phyloP scores from a whole-genome alignment of 37 sponge, comb jelly and placozoan species.

The Mnemiopsis leidyi region DNA sequence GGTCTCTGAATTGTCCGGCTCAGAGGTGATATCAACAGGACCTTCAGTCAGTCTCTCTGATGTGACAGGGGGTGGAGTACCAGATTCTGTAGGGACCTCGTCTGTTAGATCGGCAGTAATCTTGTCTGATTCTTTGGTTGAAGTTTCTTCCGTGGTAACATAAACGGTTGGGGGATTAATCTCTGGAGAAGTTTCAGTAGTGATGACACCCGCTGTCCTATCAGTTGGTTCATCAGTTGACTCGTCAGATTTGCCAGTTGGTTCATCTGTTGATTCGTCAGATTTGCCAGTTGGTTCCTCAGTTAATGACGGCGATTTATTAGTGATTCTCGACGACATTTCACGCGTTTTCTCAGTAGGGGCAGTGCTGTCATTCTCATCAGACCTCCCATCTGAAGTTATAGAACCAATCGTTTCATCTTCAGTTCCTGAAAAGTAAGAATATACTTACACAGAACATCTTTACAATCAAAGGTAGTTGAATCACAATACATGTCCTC shows the following conservation, averaged over 20 bases:
- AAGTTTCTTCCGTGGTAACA: background rate
- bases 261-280: background rate
- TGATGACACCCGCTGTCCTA: background rate
- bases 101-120: background rate
- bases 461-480: too few relatives aligned
- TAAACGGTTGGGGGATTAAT: background rate
- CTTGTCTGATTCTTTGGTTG: background rate
- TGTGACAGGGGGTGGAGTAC: background rate
- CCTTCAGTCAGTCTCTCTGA: background rate
- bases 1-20: background rate
- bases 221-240: background rate
- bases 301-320: background rate
- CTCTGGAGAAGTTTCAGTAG: background rate
- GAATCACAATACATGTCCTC: too few relatives aligned
- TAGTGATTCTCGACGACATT: background rate
- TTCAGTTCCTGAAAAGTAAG: too few relatives aligned
- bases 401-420: too few relatives aligned
- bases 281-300: slow-evolving; percentile 15
- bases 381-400: too few relatives aligned
- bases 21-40: background rate
- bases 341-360: background rate
- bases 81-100: too few relatives aligned
- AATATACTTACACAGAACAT: too few relatives aligned
- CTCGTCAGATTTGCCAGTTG: background rate
- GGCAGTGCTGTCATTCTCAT: too few relatives aligned